These are phyloP conservation scores for Aphidius colemani DNA, from an alignment of 2,888 invertebrate species.

Conservation along the genomic window DNA sequence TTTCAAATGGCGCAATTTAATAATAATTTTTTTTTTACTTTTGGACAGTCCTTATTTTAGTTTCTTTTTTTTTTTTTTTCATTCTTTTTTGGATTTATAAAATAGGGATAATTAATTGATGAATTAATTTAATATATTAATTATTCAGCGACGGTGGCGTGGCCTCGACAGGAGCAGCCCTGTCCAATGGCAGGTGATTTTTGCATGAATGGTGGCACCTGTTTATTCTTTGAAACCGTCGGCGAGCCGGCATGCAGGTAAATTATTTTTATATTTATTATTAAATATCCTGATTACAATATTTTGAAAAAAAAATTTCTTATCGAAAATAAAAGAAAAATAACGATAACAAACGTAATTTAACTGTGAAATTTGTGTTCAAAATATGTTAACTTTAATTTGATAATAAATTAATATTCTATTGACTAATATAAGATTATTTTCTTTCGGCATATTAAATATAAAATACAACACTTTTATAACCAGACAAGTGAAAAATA, in stretches of 20 bases:
- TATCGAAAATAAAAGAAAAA: not conserved
- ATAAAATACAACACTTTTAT: not conserved
- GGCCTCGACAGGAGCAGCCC: slow-evolving; percentile 68
- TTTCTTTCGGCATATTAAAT: too few species aligned
- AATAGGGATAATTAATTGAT: not conserved
- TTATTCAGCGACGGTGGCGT: slow-evolving; percentile 62
- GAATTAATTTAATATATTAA: not conserved
- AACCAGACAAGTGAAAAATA: not conserved
- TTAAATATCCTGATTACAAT: too few species aligned
- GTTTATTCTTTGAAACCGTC: slow-evolving; percentile 79
- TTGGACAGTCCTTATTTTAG: too few species aligned
- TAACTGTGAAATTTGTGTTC: too few species aligned
- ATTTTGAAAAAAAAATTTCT: too few species aligned
- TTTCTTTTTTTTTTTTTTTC: too few species aligned
- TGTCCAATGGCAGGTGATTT: slow-evolving; percentile 74
- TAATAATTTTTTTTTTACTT: not conserved
- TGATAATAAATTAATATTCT: too few species aligned
- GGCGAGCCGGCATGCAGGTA: slow-evolving; percentile 85
- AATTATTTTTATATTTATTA: slow-evolving; percentile 62
- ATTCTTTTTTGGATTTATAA: not conserved
- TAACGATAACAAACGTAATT: too few species aligned
- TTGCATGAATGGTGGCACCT: slow-evolving; percentile 88
- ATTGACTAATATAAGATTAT: too few species aligned
- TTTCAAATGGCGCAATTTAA: too few species aligned
- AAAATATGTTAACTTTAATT: too few species aligned